Conservation (phyloP, 2,888 invertebrate species). For the Saturnia japonica region DNA sequence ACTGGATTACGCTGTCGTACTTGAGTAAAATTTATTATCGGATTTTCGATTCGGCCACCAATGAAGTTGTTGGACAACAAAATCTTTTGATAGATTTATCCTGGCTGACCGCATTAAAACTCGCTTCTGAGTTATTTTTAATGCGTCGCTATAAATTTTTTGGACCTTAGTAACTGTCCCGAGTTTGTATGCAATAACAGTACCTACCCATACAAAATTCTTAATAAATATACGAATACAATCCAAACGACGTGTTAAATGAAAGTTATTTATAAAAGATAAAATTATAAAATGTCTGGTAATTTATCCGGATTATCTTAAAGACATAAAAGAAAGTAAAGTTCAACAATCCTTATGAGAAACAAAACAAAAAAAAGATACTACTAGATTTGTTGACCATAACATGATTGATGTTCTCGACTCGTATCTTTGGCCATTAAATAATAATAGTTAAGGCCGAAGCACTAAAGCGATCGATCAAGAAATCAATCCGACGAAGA, state of each 20-base stretch:
- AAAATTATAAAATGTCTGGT: slow-evolving; percentile 19
- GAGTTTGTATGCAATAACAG: slow-evolving; percentile 47
- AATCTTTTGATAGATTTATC: slow-evolving; percentile 83
- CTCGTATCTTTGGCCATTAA: slow-evolving; percentile 75
- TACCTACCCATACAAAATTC: not conserved
- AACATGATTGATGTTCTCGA: slow-evolving; percentile 73
- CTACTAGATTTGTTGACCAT: slow-evolving; percentile 65
- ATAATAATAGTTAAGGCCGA: slow-evolving; percentile 76
- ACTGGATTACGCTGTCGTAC: slow-evolving; percentile 81
- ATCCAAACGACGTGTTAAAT: not conserved
- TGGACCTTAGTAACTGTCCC: slow-evolving; percentile 47
- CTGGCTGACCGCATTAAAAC: slow-evolving; percentile 79
- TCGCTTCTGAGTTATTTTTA: slow-evolving; percentile 75
- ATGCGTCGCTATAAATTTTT: slow-evolving; percentile 73
- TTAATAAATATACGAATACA: not conserved
- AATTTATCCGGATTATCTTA: slow-evolving; percentile 48
- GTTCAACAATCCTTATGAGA: slow-evolving; percentile 50
- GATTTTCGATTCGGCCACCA: slow-evolving; percentile 82
- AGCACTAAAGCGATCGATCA: slow-evolving; percentile 72
- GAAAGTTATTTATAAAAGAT: slow-evolving; percentile 6
- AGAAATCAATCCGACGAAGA: slow-evolving; percentile 73
- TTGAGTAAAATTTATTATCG: slow-evolving; percentile 82
- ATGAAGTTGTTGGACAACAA: slow-evolving; percentile 82
- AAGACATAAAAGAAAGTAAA: slow-evolving; percentile 52
- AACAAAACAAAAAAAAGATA: slow-evolving; percentile 49